These are phyloP conservation scores for Yponomeuta malinellus DNA, from an alignment of 2,888 invertebrate species.

Conservation along the genomic window DNA sequence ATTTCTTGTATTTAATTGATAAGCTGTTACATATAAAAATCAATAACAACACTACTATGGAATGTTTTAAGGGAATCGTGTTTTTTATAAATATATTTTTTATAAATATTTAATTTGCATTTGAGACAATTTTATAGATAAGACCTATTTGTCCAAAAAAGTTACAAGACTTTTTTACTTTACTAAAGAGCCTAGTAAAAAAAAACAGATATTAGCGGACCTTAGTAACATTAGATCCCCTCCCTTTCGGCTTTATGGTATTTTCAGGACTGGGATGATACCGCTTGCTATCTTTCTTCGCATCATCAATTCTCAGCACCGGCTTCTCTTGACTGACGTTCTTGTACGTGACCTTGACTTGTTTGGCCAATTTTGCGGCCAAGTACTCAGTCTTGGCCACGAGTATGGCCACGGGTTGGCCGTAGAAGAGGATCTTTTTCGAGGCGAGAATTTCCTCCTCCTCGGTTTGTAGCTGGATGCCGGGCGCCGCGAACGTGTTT, in stretches of 20 bases:
- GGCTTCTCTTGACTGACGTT: constrained; percentile 43
- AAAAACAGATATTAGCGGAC: not conserved
- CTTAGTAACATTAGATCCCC: constrained; percentile 47
- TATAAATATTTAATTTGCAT: too few species aligned
- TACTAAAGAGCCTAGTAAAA: not conserved
- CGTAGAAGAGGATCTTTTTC: constrained; percentile 74
- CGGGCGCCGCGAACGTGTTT: constrained; percentile 69
- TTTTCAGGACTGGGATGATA: constrained; percentile 4
- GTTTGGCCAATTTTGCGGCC: constrained; percentile 73
- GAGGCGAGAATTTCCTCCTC: constrained; percentile 73
- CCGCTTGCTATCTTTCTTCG: constrained; percentile 55
- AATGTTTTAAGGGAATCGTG: too few species aligned
- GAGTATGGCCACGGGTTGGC: constrained; percentile 82
- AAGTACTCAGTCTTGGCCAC: constrained; percentile 75
- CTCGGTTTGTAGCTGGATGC: constrained; percentile 46
- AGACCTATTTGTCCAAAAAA: too few species aligned
- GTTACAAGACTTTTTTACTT: too few species aligned
- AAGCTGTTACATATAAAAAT: too few species aligned
- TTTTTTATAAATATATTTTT: too few species aligned
- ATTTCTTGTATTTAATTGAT: too few species aligned
- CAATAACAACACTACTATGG: too few species aligned
- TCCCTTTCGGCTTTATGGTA: constrained; percentile 39
- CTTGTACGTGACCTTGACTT: constrained; percentile 76
- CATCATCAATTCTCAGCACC: constrained; percentile 53
- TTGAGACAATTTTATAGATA: too few species aligned